phyloP scores from a whole-genome alignment of 2,113 vertebrate species.

The Actenoides hombroni region DNA sequence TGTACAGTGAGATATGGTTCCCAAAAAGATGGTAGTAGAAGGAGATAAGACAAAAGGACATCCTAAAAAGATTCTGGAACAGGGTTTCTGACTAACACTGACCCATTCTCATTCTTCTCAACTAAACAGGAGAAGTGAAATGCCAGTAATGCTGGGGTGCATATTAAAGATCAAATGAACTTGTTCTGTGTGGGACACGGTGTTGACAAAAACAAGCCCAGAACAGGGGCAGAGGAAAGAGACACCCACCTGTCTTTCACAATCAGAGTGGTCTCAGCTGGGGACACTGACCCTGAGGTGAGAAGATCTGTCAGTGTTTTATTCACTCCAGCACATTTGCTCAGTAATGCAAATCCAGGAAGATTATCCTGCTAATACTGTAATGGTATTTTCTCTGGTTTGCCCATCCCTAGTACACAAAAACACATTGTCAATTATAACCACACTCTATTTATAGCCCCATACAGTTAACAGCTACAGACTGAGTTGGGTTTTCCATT shows the following conservation, averaged over 20 bases:
- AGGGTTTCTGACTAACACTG: not conserved
- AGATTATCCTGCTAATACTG: not conserved
- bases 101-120: not conserved
- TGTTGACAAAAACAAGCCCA: not conserved
- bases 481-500: slow-evolving; percentile 63
- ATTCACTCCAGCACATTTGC: slow-evolving; percentile 11
- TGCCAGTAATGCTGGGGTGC: not conserved
- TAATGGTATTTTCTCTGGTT: not conserved
- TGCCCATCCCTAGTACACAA: not conserved
- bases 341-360: slow-evolving; percentile 36
- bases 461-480: slow-evolving; percentile 21
- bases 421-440: not conserved
- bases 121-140: not conserved
- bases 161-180: not conserved
- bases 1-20: not conserved
- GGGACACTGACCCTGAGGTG: not conserved
- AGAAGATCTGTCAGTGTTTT: not conserved
- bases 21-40: not conserved
- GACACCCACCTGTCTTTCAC: not conserved
- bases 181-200: not conserved
- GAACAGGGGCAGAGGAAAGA: not conserved
- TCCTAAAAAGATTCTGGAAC: not conserved
- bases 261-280: rapidly evolving
- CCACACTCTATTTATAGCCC: not conserved
- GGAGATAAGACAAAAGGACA: not conserved